Evolutionary conservation across 2,888 invertebrate genomes (phyloP).

Genomic region (Lepeophtheirus nordmannii): DNA sequence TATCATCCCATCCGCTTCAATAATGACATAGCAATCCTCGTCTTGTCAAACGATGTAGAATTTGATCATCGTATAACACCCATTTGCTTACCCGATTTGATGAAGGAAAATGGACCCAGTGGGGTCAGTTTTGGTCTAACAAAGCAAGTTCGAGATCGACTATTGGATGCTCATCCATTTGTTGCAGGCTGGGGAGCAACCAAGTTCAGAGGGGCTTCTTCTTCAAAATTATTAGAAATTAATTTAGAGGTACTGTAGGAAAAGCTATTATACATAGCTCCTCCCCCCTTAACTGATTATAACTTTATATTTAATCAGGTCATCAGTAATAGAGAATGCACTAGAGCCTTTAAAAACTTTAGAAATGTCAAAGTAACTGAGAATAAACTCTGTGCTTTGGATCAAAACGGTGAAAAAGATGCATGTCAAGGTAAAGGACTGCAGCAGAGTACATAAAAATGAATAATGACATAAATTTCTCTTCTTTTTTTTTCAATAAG

Average conservation of each 20-base stretch:
- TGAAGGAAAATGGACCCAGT: neutral
- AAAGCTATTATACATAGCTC: neutral
- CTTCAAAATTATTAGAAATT: constrained; percentile 2
- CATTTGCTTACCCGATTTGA: constrained; percentile 52
- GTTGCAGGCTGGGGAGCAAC: constrained; percentile 73
- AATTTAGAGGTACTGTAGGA: neutral
- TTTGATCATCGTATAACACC: constrained; percentile 45
- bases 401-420: constrained; percentile 46
- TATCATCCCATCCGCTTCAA: constrained; percentile 48
- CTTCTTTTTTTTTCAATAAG: constrained; percentile 28
- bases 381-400: constrained; percentile 51
- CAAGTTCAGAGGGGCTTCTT: constrained; percentile 38
- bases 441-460: too few species aligned
- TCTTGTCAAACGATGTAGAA: constrained; percentile 35
- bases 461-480: neutral
- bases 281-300: too few species aligned
- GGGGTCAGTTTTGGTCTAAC: constrained; percentile 31
- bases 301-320: neutral
- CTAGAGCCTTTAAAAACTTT: constrained; percentile 42
- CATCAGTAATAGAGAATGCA: constrained; percentile 38
- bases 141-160: constrained; percentile 42
- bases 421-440: constrained; percentile 51
- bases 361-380: constrained; percentile 41
- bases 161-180: constrained; percentile 46
- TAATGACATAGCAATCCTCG: constrained; percentile 63